Conservation (phyloP, 1,140 invertebrate species). For the Micrasema minimum region DNA sequence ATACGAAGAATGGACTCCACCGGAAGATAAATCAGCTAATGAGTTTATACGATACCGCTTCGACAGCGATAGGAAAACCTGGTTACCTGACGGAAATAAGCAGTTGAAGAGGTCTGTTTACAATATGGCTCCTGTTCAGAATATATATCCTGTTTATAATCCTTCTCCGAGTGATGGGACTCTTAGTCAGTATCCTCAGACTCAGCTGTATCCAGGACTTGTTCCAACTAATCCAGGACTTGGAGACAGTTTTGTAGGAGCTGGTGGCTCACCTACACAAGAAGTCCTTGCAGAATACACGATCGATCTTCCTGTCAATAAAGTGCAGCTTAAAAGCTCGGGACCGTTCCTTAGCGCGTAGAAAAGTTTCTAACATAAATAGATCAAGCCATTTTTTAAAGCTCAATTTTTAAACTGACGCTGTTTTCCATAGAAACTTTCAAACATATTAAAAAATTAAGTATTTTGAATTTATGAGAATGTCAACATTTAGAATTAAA, state of each 20-base stretch:
- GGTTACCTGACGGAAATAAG: slow-evolving; percentile 42
- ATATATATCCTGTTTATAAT: slow-evolving; percentile 48
- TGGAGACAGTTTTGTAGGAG: not conserved
- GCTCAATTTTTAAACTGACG: no score
- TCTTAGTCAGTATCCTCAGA: slow-evolving; percentile 51
- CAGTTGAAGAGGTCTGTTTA: slow-evolving; percentile 33
- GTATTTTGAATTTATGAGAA: no score
- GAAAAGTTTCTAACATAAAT: no score
- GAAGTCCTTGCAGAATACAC: slow-evolving; percentile 64
- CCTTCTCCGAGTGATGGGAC: slow-evolving; percentile 32
- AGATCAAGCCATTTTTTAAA: no score
- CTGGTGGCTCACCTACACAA: slow-evolving; percentile 53
- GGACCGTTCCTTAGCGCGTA: slow-evolving; percentile 2
- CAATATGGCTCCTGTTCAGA: slow-evolving; percentile 22
- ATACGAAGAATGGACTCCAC: slow-evolving; percentile 22
- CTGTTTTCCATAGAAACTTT: no score
- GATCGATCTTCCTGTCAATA: slow-evolving; percentile 63
- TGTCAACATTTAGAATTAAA: no score
- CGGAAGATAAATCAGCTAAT: slow-evolving; percentile 25
- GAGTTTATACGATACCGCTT: slow-evolving; percentile 50
- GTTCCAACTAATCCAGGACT: not conserved
- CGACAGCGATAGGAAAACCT: slow-evolving; percentile 43
- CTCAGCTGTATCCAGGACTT: slow-evolving; percentile 11
- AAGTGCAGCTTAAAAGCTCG: slow-evolving; percentile 62
- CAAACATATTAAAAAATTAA: no score